Evolutionary conservation across 2,113 vertebrate genomes (phyloP).

Genomic region (Cathartes aura): DNA sequence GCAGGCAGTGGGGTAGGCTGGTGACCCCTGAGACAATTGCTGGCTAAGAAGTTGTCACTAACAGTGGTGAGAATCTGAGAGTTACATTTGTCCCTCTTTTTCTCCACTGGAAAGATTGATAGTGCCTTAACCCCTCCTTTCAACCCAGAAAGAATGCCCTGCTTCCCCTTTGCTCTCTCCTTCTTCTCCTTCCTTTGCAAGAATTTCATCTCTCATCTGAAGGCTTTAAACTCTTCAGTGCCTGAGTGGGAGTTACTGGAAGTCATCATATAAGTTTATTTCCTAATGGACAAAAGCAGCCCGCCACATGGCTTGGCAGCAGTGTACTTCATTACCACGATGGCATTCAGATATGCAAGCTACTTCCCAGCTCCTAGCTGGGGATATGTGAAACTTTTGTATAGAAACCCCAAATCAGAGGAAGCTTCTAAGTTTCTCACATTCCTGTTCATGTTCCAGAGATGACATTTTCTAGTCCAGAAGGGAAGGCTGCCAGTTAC

Average conservation of each 20-base stretch:
- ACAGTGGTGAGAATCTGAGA: neutral
- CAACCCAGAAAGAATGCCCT: neutral
- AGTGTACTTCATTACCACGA: neutral
- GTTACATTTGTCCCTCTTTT: neutral
- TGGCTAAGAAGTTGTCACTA: neutral
- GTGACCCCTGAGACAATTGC: neutral
- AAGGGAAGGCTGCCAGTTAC: neutral
- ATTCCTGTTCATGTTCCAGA: neutral
- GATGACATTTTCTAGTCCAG: neutral
- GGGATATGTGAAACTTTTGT: neutral
- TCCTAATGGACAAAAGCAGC: neutral
- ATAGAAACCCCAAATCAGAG: neutral
- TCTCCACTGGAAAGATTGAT: neutral
- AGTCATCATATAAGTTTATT: neutral
- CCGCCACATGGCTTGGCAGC: neutral
- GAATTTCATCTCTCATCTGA: neutral
- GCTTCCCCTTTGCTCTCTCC: neutral
- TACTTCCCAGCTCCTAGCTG: neutral
- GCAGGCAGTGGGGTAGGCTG: neutral
- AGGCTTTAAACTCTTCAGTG: neutral
- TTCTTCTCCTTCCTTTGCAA: neutral
- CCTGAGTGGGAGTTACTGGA: neutral
- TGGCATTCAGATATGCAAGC: neutral
- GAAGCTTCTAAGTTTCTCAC: neutral
- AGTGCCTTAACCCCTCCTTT: neutral